A percentile compares a stretch with the other conserved stretches of the same genome.
Evolutionary conservation across 2,797 vertebrate genomes (phyloP).

Genomic region (Podarcis lilfordi): DNA sequence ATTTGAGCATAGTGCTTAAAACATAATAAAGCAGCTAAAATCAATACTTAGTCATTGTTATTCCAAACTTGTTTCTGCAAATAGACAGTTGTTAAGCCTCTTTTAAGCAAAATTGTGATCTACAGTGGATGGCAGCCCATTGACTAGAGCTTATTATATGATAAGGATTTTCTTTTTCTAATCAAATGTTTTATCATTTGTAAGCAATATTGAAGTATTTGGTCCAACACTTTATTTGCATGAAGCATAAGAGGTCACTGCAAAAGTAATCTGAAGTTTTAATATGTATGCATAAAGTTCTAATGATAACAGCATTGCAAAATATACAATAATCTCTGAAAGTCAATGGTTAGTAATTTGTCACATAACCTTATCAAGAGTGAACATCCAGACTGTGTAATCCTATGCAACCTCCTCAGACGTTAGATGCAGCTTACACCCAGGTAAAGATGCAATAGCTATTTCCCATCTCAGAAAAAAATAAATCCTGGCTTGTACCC

Average conservation of each 20-base stretch:
- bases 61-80: slow-evolving; percentile 52
- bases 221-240: background rate
- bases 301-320: background rate
- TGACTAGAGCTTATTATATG: slow-evolving; percentile 41
- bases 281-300: slow-evolving; percentile 6
- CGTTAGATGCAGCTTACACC: background rate
- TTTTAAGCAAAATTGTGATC: slow-evolving; percentile 58
- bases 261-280: background rate
- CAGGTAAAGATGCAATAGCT: background rate
- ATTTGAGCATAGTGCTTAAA: slow-evolving; percentile 57
- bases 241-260: background rate
- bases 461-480: too few relatives aligned
- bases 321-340: slow-evolving; percentile 4
- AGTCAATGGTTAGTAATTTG: background rate
- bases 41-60: slow-evolving; percentile 63
- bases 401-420: background rate
- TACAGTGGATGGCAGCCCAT: slow-evolving; percentile 25
- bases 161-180: slow-evolving; percentile 44
- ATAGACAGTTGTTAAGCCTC: slow-evolving; percentile 54
- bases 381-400: background rate
- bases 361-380: background rate
- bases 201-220: slow-evolving; percentile 40
- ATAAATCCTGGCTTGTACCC: too few relatives aligned
- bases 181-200: slow-evolving; percentile 36
- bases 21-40: slow-evolving; percentile 57